Conservation (phyloP, 2,797 vertebrate genomes). For the Bradypodion ventrale region DNA sequence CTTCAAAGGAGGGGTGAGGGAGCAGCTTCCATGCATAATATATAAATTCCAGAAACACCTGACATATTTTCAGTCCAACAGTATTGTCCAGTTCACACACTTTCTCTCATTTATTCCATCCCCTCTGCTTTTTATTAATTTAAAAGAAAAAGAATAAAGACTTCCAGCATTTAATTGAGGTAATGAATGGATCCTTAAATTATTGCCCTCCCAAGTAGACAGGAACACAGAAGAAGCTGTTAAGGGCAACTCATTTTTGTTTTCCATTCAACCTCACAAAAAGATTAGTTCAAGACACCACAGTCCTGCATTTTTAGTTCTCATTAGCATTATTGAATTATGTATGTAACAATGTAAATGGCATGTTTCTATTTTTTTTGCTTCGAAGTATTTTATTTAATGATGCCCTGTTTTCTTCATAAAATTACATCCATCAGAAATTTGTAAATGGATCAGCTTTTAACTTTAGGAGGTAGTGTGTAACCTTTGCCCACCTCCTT, state of each 20-base stretch:
- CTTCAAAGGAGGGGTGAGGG: not conserved
- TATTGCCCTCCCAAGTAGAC: accelerated
- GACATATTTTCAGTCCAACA: not conserved
- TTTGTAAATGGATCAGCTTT: conserved; percentile 75
- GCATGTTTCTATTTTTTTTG: conserved; percentile 61
- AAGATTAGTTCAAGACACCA: conserved; percentile 4
- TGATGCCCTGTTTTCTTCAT: conserved; percentile 52
- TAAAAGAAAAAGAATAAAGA: no score
- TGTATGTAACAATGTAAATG: conserved; percentile 56
- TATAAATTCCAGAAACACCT: not conserved
- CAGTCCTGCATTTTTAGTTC: conserved; percentile 47
- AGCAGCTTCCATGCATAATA: not conserved
- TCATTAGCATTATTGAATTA: conserved; percentile 56
- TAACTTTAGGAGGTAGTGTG: conserved; percentile 61
- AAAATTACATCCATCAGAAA: conserved; percentile 42
- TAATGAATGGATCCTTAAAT: not conserved
- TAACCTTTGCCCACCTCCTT: conserved; percentile 42
- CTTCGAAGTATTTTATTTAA: not conserved
- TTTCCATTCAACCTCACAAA: accelerated
- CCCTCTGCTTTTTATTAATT: not conserved
- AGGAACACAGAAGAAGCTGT: accelerated
- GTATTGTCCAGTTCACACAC: not conserved
- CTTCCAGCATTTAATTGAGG: not conserved
- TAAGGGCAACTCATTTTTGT: conserved; percentile 15
- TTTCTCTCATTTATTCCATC: not conserved